A percentile compares a stretch with the other conserved stretches of the same genome.
Conservation (phyloP, 2,888 invertebrate species). For the Lutraria lutraria region DNA sequence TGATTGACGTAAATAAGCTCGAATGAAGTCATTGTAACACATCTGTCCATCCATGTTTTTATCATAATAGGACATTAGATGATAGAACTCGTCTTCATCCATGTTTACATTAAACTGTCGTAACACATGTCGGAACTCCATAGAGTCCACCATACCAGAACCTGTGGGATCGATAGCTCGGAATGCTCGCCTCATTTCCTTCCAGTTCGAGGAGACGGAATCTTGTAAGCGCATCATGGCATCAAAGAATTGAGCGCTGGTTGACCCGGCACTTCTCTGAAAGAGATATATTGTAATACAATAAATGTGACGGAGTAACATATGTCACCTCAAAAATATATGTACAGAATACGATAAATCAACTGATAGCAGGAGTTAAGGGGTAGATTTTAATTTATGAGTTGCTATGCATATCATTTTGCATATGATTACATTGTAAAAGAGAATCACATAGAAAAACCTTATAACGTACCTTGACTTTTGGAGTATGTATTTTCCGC, state of each 20-base stretch:
- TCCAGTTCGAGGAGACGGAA: conserved; percentile 83
- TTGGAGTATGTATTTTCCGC: conserved; percentile 74
- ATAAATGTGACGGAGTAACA: not conserved
- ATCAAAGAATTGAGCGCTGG: conserved; percentile 71
- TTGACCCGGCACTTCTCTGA: conserved; percentile 73
- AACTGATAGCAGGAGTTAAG: no score
- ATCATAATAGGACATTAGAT: conserved; percentile 82
- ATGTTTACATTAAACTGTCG: conserved; percentile 83
- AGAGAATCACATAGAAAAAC: not conserved
- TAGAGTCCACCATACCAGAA: conserved; percentile 75
- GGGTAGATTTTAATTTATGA: no score
- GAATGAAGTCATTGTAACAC: conserved; percentile 85
- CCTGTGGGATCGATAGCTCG: conserved; percentile 75
- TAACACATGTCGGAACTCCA: conserved; percentile 82
- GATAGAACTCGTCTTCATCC: conserved; percentile 84
- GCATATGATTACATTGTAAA: no score
- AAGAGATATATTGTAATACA: not conserved
- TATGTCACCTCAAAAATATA: not conserved
- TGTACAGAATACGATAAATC: not conserved
- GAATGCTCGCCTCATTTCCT: conserved; percentile 84
- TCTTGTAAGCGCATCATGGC: conserved; percentile 79
- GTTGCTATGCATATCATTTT: no score
- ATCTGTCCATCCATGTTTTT: conserved; percentile 80
- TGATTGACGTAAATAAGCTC: conserved; percentile 74
- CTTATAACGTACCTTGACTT: conserved; percentile 72